Percentiles rank a stretch among this genome's conserved stretches.
Conservation (phyloP, 2,797 vertebrate species). For the Esox masquinongy region DNA sequence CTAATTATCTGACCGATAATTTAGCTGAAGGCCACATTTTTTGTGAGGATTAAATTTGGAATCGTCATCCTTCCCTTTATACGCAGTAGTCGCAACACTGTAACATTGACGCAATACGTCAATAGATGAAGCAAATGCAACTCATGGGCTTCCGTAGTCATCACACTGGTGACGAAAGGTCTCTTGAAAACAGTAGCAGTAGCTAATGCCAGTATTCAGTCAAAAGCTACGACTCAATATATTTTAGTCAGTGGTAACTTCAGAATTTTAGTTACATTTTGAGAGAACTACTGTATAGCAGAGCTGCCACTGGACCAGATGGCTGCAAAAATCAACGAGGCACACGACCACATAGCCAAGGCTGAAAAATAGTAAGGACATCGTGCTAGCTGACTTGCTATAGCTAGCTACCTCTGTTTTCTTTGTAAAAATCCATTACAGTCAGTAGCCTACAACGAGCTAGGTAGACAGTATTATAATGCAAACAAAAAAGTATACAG, state of each 20-base stretch:
- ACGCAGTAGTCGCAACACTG: not conserved
- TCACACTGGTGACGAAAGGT: not conserved
- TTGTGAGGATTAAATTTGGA: too few species aligned
- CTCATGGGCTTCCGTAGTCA: slow-evolving; percentile 12
- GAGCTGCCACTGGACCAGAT: slow-evolving; percentile 51
- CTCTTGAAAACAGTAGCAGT: not conserved
- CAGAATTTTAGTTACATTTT: not conserved
- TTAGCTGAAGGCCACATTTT: too few species aligned
- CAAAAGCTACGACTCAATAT: not conserved
- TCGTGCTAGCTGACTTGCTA: not conserved
- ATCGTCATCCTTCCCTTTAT: not conserved
- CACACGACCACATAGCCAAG: slow-evolving; percentile 81
- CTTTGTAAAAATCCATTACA: not conserved
- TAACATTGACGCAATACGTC: not conserved
- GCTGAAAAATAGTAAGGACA: slow-evolving; percentile 82
- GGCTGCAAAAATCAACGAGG: slow-evolving; percentile 88
- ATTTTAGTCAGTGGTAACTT: not conserved
- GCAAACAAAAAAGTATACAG: not conserved
- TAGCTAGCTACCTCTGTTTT: not conserved
- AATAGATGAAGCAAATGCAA: not conserved
- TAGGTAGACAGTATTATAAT: not conserved
- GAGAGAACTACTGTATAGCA: not conserved
- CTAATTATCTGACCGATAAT: too few species aligned
- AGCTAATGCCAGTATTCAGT: not conserved
- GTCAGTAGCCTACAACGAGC: not conserved